Evolutionary conservation across 2,113 vertebrate genomes (phyloP), one percentile per base, ranked within the genome.

Genomic region (Phalacrocorax brasilianus): DNA sequence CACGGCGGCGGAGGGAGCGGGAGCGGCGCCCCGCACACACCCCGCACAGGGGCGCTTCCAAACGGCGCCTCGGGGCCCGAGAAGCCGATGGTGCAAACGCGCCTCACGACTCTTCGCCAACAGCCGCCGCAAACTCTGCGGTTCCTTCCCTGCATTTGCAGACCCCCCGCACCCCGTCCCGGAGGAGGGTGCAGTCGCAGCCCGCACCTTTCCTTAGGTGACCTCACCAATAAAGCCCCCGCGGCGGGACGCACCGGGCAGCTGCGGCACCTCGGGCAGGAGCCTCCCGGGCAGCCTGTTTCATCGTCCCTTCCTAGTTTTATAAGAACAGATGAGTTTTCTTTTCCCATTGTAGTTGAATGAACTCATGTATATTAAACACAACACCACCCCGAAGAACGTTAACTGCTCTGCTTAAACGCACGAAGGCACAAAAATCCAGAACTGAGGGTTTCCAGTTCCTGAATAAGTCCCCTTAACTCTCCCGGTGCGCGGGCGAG

Each of bases 321-420:
- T 77, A 86, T 78, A 85, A 83, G 77, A 94, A 96, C 87, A 86
- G 95, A 93, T 79, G 65, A 74, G 73, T 81, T 92, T 96, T 96
- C 88, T 93, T 97, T 96, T 85, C 81, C 91, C 72, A 82, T 90
- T 95, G 94, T 95, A 88, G 83, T 26, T 91, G 93, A 92, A 81
- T 94, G 94, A 95, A 93, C 94, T 96, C 81, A 91, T 90, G 92
- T 96, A 96, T 96, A 86, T 97, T 95, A 97, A 95, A 97, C 88
- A 91, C 91, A 96, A 92, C 91, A 83, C 84, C 94, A 63, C 71
- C 94, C 67, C 65, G 93, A 96, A 94, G 92, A 89, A 93, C 75
- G 73, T 66, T 77, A 91, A 70, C 94, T 77, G 87, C 86, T 89
- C 84, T 91, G 87, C 74, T 82, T 74, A 97, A 93, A 95, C 91